Evolutionary conservation across 2,113 vertebrate genomes (phyloP), one percentile per base, ranked within the genome.

Genomic region (Oryctolagus cuniculus): DNA sequence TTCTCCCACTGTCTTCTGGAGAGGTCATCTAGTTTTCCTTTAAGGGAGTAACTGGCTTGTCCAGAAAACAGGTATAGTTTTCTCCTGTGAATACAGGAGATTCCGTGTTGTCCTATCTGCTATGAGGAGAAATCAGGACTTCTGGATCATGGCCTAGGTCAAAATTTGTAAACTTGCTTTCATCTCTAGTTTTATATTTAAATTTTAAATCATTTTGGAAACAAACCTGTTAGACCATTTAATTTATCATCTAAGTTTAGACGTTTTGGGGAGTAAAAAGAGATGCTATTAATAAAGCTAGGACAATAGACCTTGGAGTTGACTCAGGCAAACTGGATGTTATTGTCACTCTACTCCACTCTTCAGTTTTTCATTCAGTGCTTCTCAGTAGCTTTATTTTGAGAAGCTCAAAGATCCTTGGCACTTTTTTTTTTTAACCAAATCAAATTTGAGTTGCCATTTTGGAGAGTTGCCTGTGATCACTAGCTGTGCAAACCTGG

Each of bases 1-100:
- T 66, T 87, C 66, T 77, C 64, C 29, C 17, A 25, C 51, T 89
- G 31, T 96, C 51, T 53, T 93, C 67, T 86, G 64, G 24, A 95
- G 79, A 83, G 83, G 88, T 51, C 27, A 13, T 53, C 72, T 74
- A 55, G 22, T 73, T 87, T 29, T 19, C 63, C 49, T 82, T 31
- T 81, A 38, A 36, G 53, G 63, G 2, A 79, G 24, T 58, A 83
- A 51, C 27, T 92, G 24, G 8, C 34, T 82, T 73, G 49, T 31
- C 51, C 38, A 78, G 80, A 72, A 79, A 73, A 70, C 82, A 64
- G 17, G 24, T 24, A 17, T 6, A 74, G 24, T 74, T 91, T 58
- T 95, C 67, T 49, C 19, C 49, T 49, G 6, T 51, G 36, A 53
- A 10, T 31, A 55, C 12, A 70, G n/a, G 66, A 15, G 80, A 25